Base-by-base conservation (phyloP, 2,888 invertebrate genomes). In the Drosophila mettleri region DNA sequence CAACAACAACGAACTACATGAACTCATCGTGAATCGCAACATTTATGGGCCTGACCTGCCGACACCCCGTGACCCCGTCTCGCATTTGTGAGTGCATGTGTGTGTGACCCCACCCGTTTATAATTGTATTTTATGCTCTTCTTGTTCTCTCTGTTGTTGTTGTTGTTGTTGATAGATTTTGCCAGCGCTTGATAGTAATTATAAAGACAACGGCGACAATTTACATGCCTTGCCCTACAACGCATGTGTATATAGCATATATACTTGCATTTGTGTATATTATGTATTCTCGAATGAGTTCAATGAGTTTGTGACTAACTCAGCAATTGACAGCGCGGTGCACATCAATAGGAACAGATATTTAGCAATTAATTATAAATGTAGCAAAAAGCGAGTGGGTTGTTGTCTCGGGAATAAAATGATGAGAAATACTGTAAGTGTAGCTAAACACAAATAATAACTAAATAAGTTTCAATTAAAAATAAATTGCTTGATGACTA, bases 11-110 rank as follows among this genome's bases (percentile, higher is more conserved):
- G 64, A 72, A 53, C 60, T 58, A 38, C 43, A 63, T 65, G 55
- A 74, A 74, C 57, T 68, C 74, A 69, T 71, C 66, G 77, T 45
- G 69, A 75, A 68, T 66, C 79, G 64, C 49, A 77, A 71, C 85
- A 77, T 84, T 84, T 88, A 89, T 85, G 79, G 86, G 78, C 77
- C 79, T 83, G 90, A 88, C 87, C 90, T 84, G 87, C 61, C 63
- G 38, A 29, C n/a, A 27, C 20, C 29, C 57, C 57, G 16, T 33
- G 16, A 20, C 43, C 41, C 22, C 31, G 52, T 33, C 27, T 70
- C 61, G 66, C 38, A 34, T 45, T 31, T 52, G 9, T 2, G 9
- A 33, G 24, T 22, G 53, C 33, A 33, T 45, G 51, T 45, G 38
- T 54, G 58, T 61, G 60, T 66, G 76, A 70, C 83, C 82, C 78